Evolutionary conservation across 2,797 vertebrate genomes (phyloP).

Genomic region (Hyperoplus immaculatus): DNA sequence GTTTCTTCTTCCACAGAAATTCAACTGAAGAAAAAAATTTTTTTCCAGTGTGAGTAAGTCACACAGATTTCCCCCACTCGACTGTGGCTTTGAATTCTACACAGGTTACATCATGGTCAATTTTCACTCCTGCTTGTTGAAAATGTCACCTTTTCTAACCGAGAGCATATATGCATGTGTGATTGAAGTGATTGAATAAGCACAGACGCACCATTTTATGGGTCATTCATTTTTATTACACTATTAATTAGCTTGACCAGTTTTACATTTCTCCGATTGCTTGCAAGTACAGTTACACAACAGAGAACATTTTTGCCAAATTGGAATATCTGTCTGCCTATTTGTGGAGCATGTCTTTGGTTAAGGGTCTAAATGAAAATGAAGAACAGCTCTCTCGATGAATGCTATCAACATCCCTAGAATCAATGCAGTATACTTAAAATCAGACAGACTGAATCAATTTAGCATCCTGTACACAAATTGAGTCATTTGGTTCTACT

Average conservation of each 20-base stretch:
- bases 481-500: conserved; percentile 74
- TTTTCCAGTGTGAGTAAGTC: conserved; percentile 63
- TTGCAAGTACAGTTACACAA: conserved; percentile 83
- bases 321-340: conserved; percentile 73
- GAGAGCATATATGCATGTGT: not conserved
- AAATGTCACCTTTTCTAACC: not conserved
- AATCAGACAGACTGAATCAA: conserved; percentile 59
- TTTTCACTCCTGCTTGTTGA: conserved; percentile 15
- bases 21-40: conserved; percentile 17
- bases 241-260: conserved; percentile 79
- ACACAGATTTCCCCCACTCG: conserved; percentile 43
- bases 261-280: conserved; percentile 73
- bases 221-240: conserved; percentile 88
- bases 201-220: conserved; percentile 62
- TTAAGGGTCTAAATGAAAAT: conserved; percentile 78
- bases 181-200: conserved; percentile 21
- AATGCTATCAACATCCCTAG: conserved; percentile 53
- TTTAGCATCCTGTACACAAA: conserved; percentile 71
- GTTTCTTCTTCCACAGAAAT: conserved; percentile 77
- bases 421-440: conserved; percentile 55
- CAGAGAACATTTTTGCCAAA: conserved; percentile 79
- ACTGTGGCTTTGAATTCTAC: conserved; percentile 43
- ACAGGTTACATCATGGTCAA: conserved; percentile 23
- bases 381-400: conserved; percentile 73
- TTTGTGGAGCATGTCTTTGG: conserved; percentile 83